Conservation (phyloP, 2,888 invertebrate species). For the Germaria angustata region DNA sequence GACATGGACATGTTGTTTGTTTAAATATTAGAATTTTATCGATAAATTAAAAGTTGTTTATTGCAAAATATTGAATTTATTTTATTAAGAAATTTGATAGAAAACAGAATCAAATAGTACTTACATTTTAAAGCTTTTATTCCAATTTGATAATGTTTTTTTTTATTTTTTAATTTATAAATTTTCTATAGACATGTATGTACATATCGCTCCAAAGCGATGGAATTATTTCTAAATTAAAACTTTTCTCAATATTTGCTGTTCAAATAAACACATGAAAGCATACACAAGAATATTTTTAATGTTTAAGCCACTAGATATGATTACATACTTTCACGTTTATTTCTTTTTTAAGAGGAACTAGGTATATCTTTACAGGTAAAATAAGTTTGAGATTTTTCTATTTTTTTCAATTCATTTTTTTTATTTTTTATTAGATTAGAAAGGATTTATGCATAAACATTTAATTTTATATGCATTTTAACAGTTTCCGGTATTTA, state of each 20-base stretch:
- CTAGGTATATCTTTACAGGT: neutral
- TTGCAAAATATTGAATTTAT: neutral
- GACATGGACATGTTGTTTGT: neutral
- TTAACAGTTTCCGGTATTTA: constrained; percentile 1
- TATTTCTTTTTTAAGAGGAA: neutral
- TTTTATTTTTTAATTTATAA: neutral
- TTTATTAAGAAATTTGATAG: neutral
- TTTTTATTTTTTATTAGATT: neutral
- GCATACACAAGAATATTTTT: too few species aligned
- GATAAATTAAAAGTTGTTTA: neutral
- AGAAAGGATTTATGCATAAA: neutral
- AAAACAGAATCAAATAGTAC: neutral
- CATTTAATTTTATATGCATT: neutral
- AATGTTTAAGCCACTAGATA: neutral
- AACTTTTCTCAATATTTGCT: neutral
- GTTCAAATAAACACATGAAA: too few species aligned
- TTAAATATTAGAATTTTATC: neutral
- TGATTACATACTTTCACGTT: neutral
- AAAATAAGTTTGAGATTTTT: too few species aligned
- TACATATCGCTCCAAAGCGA: neutral
- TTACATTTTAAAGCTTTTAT: constrained; percentile 37
- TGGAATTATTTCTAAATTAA: neutral
- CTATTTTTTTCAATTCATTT: too few species aligned
- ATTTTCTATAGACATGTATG: neutral
- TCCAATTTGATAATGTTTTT: neutral